These are phyloP conservation scores for Cheracebus regulus DNA, from an alignment of 2,797 vertebrate species.

Conservation along the genomic window DNA sequence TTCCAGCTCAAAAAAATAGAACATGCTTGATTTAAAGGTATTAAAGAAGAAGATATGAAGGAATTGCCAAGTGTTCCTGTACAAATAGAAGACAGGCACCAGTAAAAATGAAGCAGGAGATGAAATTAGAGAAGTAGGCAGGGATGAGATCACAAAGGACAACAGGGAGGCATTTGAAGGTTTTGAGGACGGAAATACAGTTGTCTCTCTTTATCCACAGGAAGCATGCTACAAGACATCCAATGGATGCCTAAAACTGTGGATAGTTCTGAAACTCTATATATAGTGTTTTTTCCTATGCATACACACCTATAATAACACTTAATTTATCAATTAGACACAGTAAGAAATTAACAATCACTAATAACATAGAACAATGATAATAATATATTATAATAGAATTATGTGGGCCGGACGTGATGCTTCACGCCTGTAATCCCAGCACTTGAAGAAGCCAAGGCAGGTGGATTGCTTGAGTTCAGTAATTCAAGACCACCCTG, in stretches of 20 bases:
- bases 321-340: not conserved
- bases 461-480: not conserved
- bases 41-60: not conserved
- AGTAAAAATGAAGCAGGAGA: not conserved
- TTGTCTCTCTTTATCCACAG: not conserved
- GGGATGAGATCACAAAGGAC: not conserved
- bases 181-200: not conserved
- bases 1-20: not conserved
- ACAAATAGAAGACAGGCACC: not conserved
- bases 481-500: not conserved
- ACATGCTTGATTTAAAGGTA: slow-evolving; percentile 8
- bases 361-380: not conserved
- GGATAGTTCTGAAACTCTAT: not conserved
- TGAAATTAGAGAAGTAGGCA: slow-evolving; percentile 16
- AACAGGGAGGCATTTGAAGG: not conserved
- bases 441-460: not conserved
- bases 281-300: not conserved
- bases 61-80: not conserved
- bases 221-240: not conserved
- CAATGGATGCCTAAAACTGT: not conserved
- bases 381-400: not conserved
- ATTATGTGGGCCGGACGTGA: not conserved
- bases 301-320: not conserved
- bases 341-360: not conserved
- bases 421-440: not conserved